Evolutionary conservation across 2,797 vertebrate species (phyloP).

Genomic region (Harpagifer antarcticus): DNA sequence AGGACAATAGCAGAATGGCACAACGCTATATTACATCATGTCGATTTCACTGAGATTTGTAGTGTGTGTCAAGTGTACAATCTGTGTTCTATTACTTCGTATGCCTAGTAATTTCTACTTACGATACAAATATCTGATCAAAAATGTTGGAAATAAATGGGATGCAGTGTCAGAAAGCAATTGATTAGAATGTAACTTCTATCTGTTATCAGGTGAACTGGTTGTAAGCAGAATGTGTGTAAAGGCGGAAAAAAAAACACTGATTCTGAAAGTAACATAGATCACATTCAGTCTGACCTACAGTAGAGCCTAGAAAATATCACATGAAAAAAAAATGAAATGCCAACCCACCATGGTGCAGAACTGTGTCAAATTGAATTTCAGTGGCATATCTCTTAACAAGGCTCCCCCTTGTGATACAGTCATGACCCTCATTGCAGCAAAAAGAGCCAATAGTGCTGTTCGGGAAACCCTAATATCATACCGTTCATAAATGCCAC

Average conservation of each 20-base stretch:
- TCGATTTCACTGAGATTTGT: too few relatives aligned
- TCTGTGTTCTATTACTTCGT: not conserved
- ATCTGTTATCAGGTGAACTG: not conserved
- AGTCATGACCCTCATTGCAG: not conserved
- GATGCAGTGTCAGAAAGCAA: not conserved
- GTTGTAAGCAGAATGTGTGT: not conserved
- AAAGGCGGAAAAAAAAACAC: too few relatives aligned
- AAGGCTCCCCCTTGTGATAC: not conserved
- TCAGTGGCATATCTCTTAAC: not conserved
- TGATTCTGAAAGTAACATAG: not conserved
- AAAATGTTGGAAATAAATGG: not conserved
- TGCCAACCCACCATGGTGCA: not conserved
- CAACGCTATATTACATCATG: not conserved
- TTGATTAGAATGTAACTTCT: not conserved
- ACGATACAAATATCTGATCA: not conserved
- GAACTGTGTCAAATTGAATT: not conserved
- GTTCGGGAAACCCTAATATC: not conserved
- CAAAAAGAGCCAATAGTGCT: not conserved
- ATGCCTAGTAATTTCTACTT: not conserved
- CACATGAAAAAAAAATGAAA: slow-evolving; percentile 7
- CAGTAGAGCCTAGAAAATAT: not conserved
- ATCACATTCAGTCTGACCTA: not conserved
- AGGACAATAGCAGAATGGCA: slow-evolving; percentile 20
- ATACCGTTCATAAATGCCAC: not conserved
- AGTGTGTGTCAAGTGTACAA: too few relatives aligned